phyloP scores from a whole-genome alignment of 2,888 invertebrate species.

The Priocnemis perturbator region DNA sequence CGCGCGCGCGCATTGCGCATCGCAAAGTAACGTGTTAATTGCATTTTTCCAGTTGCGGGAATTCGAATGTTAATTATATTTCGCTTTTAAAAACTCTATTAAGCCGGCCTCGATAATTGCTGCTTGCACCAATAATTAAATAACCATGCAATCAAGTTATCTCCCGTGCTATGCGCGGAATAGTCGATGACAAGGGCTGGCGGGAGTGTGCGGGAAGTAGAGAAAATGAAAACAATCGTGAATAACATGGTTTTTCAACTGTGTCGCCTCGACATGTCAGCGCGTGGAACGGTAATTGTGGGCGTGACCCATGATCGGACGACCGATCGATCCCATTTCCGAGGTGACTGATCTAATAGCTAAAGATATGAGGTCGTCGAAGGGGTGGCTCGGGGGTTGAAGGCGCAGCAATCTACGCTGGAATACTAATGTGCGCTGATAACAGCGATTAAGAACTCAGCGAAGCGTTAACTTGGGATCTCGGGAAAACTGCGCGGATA shows the following conservation, averaged over 20 bases:
- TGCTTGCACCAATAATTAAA: not conserved
- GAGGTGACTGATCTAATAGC: slow-evolving; percentile 50
- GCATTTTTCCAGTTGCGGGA: not conserved
- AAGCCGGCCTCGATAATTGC: too few relatives aligned
- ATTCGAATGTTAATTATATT: not conserved
- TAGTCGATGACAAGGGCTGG: not conserved
- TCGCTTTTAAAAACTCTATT: too few relatives aligned
- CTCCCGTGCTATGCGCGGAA: not conserved
- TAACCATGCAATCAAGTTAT: not conserved
- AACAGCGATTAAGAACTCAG: slow-evolving; percentile 45
- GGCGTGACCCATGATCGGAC: slow-evolving; percentile 32
- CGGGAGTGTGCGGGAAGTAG: not conserved
- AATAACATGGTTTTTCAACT: not conserved
- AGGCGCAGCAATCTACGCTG: slow-evolving; percentile 35
- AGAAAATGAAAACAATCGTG: not conserved
- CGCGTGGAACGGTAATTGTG: slow-evolving; percentile 50
- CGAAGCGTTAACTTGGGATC: slow-evolving; percentile 13
- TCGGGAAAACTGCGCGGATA: slow-evolving; percentile 14
- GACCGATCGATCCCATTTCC: slow-evolving; percentile 44
- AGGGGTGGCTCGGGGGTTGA: not conserved
- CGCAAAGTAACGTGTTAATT: not conserved
- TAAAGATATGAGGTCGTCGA: slow-evolving; percentile 20
- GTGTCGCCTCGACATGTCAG: slow-evolving; percentile 19
- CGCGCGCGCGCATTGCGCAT: not conserved
- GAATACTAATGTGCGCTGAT: slow-evolving; percentile 53